phyloP scores from a whole-genome alignment of 2,113 vertebrate genomes.

The Hypocryptadius cinnamomeus region DNA sequence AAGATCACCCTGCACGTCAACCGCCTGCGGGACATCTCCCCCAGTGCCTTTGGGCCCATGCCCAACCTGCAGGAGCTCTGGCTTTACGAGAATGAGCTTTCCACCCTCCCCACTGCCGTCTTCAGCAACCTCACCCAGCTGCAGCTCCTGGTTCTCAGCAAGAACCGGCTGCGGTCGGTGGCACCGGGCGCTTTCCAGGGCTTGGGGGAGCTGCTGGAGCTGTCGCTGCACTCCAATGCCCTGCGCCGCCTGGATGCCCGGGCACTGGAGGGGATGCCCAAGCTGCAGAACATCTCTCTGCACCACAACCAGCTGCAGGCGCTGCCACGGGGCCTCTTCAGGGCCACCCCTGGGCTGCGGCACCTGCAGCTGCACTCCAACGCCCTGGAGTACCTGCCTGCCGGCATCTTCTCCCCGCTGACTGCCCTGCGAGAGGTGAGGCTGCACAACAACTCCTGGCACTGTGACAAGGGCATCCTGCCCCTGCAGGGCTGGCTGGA shows the following conservation, averaged over 20 bases:
- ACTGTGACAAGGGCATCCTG: slow-evolving; percentile 79
- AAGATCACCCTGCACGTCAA: slow-evolving; percentile 86
- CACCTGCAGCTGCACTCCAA: slow-evolving; percentile 83
- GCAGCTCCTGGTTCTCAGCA: slow-evolving; percentile 82
- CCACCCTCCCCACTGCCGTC: slow-evolving; percentile 66
- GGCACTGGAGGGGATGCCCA: slow-evolving; percentile 71
- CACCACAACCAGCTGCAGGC: slow-evolving; percentile 79
- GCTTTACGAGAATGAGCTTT: slow-evolving; percentile 87
- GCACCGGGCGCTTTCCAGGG: slow-evolving; percentile 75
- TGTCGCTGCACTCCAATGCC: slow-evolving; percentile 84
- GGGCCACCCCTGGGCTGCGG: slow-evolving; percentile 59
- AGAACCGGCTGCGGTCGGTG: slow-evolving; percentile 77
- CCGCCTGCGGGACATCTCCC: slow-evolving; percentile 71
- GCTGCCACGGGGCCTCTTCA: slow-evolving; percentile 75
- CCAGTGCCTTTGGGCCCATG: slow-evolving; percentile 79
- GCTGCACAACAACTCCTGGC: slow-evolving; percentile 88
- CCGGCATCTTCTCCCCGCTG: slow-evolving; percentile 73
- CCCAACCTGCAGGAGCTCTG: slow-evolving; percentile 77
- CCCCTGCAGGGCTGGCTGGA: slow-evolving; percentile 80
- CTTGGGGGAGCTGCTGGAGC: slow-evolving; percentile 73
- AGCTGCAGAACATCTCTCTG: slow-evolving; percentile 83
- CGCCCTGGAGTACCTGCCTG: slow-evolving; percentile 74
- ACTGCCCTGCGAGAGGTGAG: slow-evolving; percentile 66
- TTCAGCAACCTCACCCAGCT: slow-evolving; percentile 82
- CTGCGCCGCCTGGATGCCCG: slow-evolving; percentile 69